These are phyloP conservation scores for Platysteira castanea DNA, from an alignment of 2,113 vertebrate species.

Conservation along the genomic window DNA sequence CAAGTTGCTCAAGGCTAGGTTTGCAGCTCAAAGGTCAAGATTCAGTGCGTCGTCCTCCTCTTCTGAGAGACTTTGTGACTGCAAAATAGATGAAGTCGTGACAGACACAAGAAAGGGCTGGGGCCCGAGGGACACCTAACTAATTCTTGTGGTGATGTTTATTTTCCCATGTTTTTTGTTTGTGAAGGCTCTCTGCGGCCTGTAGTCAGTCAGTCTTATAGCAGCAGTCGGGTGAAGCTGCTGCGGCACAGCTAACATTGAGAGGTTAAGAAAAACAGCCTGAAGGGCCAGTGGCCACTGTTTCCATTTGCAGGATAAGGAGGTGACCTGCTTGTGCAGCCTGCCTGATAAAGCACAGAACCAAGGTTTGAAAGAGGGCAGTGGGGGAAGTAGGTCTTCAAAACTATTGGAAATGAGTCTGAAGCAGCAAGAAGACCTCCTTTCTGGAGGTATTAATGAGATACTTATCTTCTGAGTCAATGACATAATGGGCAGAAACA, in stretches of 20 bases:
- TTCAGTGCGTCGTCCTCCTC: not conserved
- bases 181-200: not conserved
- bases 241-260: not conserved
- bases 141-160: not conserved
- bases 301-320: not conserved
- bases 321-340: conserved; percentile 8
- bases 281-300: not conserved
- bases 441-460: not conserved
- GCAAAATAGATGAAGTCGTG: not conserved
- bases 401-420: not conserved
- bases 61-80: not conserved
- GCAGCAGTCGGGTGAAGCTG: not conserved
- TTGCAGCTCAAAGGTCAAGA: not conserved
- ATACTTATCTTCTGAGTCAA: not conserved
- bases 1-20: conserved; percentile 28
- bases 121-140: not conserved
- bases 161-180: not conserved
- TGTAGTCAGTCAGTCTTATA: not conserved
- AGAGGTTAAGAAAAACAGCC: not conserved
- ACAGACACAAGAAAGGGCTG: not conserved
- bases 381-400: not conserved
- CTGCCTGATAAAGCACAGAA: not conserved
- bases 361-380: not conserved
- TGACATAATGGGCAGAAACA: not conserved
- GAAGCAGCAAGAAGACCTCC: not conserved